Percentiles rank a stretch among this genome's conserved stretches.
phyloP scores from a whole-genome alignment of 2,888 invertebrate genomes.

The Conops quadrifasciatus region DNA sequence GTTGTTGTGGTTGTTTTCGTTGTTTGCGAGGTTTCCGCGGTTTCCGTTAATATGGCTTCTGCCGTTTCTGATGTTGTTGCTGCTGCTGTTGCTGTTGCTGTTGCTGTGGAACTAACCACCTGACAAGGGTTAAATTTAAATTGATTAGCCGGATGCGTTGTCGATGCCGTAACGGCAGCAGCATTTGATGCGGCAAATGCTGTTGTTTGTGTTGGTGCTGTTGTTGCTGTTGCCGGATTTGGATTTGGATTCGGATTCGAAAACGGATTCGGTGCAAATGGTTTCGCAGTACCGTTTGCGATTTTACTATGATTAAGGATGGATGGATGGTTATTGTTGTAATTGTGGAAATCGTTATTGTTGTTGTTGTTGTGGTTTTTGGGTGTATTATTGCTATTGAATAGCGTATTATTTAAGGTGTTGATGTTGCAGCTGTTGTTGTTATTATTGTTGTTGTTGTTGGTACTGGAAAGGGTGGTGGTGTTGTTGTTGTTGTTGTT shows the following conservation, averaged over 20 bases:
- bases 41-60: conserved; percentile 40
- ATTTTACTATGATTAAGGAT: conserved; percentile 24
- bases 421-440: conserved; percentile 39
- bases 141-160: conserved; percentile 58
- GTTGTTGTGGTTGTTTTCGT: conserved; percentile 33
- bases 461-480: conserved; percentile 22
- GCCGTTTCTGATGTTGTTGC: conserved; percentile 33
- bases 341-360: conserved; percentile 25
- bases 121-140: conserved; percentile 62
- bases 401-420: conserved; percentile 42
- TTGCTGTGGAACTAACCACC: conserved; percentile 50
- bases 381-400: too few relatives aligned
- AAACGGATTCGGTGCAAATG: conserved; percentile 38
- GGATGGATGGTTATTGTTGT: conserved; percentile 11
- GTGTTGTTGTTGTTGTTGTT: conserved; percentile 41
- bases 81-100: conserved; percentile 42
- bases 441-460: conserved; percentile 40
- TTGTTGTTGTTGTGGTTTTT: conserved; percentile 30
- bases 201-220: conserved; percentile 35
- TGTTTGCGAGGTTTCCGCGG: conserved; percentile 25
- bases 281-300: conserved; percentile 43
- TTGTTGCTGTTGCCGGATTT: conserved; percentile 37
- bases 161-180: conserved; percentile 56
- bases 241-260: conserved; percentile 27
- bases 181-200: conserved; percentile 49